A percentile compares a stretch with the other conserved stretches of the same genome.
Evolutionary conservation across 2,797 vertebrate species (phyloP).

Genomic region (Glyptemys insculpta): DNA sequence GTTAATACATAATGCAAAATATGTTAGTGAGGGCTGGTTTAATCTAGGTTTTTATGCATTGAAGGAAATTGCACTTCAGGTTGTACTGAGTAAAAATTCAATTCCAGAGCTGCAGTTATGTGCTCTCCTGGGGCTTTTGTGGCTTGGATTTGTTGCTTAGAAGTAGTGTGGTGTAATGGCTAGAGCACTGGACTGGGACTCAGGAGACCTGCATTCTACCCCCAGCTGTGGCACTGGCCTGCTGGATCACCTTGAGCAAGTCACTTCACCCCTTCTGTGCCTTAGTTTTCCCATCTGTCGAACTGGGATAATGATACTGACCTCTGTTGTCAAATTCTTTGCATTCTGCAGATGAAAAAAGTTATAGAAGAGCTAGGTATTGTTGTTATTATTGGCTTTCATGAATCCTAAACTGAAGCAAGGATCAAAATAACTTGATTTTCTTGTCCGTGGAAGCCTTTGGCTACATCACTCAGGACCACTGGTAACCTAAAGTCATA

Average conservation of each 20-base stretch:
- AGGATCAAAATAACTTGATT: conserved; percentile 26
- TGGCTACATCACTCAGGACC: background rate
- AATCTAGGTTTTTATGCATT: background rate
- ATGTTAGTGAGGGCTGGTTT: background rate
- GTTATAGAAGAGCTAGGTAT: background rate
- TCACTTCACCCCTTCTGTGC: background rate
- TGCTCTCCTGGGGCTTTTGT: background rate
- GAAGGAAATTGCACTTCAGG: background rate
- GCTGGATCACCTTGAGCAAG: background rate
- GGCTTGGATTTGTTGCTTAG: background rate
- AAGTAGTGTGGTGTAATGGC: background rate
- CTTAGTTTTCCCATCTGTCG: conserved; percentile 10
- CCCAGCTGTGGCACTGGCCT: background rate
- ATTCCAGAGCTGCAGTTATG: background rate
- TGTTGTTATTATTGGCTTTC: conserved; percentile 20
- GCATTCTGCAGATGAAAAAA: background rate
- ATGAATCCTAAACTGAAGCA: background rate
- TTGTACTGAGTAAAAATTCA: background rate
- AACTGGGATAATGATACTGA: background rate
- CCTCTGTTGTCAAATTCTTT: background rate
- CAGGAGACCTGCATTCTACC: conserved; percentile 18
- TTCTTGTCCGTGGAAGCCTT: background rate
- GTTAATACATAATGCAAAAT: background rate
- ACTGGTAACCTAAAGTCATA: background rate
- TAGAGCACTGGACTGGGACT: background rate